Evolutionary conservation across 2,113 vertebrate species (phyloP), one percentile per base, ranked within the genome.

Genomic region (Strigops habroptila): DNA sequence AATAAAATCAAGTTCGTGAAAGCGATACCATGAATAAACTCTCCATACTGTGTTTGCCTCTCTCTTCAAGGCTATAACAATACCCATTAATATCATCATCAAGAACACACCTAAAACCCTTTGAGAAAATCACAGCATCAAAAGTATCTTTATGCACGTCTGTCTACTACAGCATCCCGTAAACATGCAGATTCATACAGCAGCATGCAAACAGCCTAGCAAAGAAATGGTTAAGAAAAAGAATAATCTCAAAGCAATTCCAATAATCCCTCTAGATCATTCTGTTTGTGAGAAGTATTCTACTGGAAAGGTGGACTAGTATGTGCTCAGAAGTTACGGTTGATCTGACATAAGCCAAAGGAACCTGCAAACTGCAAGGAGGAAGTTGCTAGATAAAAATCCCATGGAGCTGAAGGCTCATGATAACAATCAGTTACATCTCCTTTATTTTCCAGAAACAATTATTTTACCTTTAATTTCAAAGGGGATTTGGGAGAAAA

Each of bases 201-300:
- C 86, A 41, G 60, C 91, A 93, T 92, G 95, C 93, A 95, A 93
- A 79, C 44, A 92, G 92, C 69, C 83, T 95, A 57, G 91, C 96
- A 89, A 79, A 85, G 19, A 74, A 76, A 92, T 25, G 9, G 37
- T 67, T 84, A 87, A 69, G 46, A 86, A 22, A 79, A 86, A 79
- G n/a, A 90, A 69, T n/a, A 91, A 65, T 53, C 46, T 62, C 55
- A 70, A 90, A 90, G 64, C 77, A 78, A 63, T 81, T 84, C 27
- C 39, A 84, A 30, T 33, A 79, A 84, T 41, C 5, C 4, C 33
- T 82, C 37, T 30, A 75, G 51, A 71, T 55, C n/a, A 80, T 53
- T 67, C 35, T 70, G 48, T 35, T 84, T 80, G 10, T 48, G 37
- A 92, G 64, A 88, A 48, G 23, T 16, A 69, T 79, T 91, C 57